Evolutionary conservation across 1,140 invertebrate species (phyloP), one percentile per base, ranked within the genome.

Genomic region (Neodiprion virginianus): DNA sequence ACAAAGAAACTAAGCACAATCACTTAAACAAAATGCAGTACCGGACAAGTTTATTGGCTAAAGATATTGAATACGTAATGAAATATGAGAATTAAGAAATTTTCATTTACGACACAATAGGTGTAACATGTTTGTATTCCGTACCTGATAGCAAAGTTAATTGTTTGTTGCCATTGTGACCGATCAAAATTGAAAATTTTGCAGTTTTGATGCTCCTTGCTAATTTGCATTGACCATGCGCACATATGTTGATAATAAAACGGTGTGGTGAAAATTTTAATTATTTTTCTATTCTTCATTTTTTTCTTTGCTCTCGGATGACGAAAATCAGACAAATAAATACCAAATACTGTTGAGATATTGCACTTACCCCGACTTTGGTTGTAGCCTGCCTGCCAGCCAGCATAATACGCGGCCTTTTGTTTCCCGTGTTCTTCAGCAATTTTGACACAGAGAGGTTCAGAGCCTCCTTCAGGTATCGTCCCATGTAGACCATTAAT

Each of bases 361-460:
- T 17, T 69, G 14, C 78, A 83, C 85, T 87, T 84, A 89, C 89
- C 89, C 79, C 89, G 85, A 82, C 89, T 90, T 77, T 91, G 90
- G 79, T 88, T 89, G 72, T 87, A 89, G 7, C 90, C 91, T 10
- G 90, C 90, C 80, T 91, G 89, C 87, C 89, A 91, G n/a, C 88
- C 91, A 76, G 89, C 90, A 79, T 90, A 91, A 84, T 92, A 92
- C 67, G 90, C 90, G 8, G 95, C 95, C 82, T 96, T 96, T 83
- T 95, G 94, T 85, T 97, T 96, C 12, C 96, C 95, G 84, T 98
- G 97, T 85, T 98, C 96, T 85, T 98, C 96, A 0, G 97, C 97
- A 79, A 98, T 91, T 90, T 95, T 96, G 14, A 98, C 96, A 74
- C 92, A 92, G 10, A 98, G 88, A 10, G 96, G 94, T 81, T 96